Conservation (phyloP, 1,140 invertebrate species). For the Drosophila ananassae region DNA sequence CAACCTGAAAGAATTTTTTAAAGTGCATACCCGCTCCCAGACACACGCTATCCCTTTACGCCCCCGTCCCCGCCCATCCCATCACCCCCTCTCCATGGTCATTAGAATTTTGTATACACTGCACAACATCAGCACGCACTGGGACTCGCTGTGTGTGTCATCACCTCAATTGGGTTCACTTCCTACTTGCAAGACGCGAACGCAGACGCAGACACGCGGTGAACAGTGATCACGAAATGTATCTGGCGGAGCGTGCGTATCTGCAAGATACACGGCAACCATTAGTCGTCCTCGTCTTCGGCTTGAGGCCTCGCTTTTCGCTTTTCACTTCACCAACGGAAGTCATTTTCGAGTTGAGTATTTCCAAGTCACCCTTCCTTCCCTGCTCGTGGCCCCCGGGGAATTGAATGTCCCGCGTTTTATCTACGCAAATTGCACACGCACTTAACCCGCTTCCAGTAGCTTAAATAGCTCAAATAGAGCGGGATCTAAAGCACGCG, state of each 20-base stretch:
- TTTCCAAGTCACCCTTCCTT: conserved; percentile 20
- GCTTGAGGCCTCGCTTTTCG: conserved; percentile 46
- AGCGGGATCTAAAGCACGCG: conserved; percentile 50
- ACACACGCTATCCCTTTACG: conserved; percentile 26
- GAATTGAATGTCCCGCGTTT: conserved; percentile 28
- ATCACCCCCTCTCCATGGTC: conserved; percentile 20
- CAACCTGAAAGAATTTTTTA: neutral
- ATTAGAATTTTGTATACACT: conserved; percentile 76
- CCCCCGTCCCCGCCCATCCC: conserved; percentile 1
- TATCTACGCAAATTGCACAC: conserved; percentile 78
- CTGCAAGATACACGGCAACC: conserved; percentile 53
- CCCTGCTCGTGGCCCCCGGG: neutral
- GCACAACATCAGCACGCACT: conserved; percentile 55
- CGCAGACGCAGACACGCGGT: neutral
- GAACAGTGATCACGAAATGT: conserved; percentile 52
- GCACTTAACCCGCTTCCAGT: conserved; percentile 79
- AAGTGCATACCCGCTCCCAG: conserved; percentile 34
- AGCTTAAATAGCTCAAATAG: conserved; percentile 55
- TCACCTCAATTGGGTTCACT: conserved; percentile 82
- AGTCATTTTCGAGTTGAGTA: conserved; percentile 70
- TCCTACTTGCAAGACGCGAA: conserved; percentile 71
- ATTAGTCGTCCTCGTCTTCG: conserved; percentile 52
- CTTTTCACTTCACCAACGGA: conserved; percentile 74
- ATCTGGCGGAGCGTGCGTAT: conserved; percentile 44
- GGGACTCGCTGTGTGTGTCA: conserved; percentile 70